phyloP scores from a whole-genome alignment of 2,797 vertebrate species.

The Gymnoscopelus microlampas region DNA sequence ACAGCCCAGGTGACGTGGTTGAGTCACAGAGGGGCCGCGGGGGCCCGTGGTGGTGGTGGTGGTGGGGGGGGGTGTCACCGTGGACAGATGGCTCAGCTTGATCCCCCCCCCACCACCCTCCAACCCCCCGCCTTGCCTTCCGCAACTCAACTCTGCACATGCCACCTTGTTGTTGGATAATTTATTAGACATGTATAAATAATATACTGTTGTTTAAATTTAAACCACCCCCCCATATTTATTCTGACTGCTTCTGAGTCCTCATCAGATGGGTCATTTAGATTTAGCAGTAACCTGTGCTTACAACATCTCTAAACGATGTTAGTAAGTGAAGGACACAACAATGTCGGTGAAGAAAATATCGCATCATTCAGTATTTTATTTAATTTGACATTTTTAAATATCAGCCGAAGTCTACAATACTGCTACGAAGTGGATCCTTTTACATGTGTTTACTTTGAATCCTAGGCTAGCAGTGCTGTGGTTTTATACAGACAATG shows the following conservation, averaged over 20 bases:
- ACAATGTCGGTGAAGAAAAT: neutral
- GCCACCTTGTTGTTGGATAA: slow-evolving; percentile 43
- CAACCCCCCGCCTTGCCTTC: slow-evolving; percentile 12
- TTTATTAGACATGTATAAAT: slow-evolving; percentile 42
- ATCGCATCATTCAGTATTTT: neutral
- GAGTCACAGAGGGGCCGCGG: slow-evolving; percentile 45
- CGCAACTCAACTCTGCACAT: slow-evolving; percentile 22
- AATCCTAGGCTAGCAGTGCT: no score
- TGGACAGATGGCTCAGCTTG: slow-evolving; percentile 63
- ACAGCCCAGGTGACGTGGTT: slow-evolving; percentile 37
- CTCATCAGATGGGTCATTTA: neutral
- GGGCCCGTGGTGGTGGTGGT: slow-evolving; percentile 2
- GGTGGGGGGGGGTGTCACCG: neutral
- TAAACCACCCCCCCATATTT: no score
- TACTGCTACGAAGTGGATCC: neutral
- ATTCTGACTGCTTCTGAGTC: no score
- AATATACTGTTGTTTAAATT: slow-evolving; percentile 1
- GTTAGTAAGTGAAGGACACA: neutral
- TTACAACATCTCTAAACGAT: neutral
- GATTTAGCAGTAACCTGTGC: neutral
- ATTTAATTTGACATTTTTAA: neutral
- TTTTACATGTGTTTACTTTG: no score
- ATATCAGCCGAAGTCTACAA: neutral
- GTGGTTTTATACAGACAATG: no score
- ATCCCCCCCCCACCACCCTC: slow-evolving; percentile 25